A percentile compares a stretch with the other conserved stretches of the same genome.
These are phyloP conservation scores for Cynocephalus volans DNA, from an alignment of 2,113 vertebrate species.

Conservation along the genomic window DNA sequence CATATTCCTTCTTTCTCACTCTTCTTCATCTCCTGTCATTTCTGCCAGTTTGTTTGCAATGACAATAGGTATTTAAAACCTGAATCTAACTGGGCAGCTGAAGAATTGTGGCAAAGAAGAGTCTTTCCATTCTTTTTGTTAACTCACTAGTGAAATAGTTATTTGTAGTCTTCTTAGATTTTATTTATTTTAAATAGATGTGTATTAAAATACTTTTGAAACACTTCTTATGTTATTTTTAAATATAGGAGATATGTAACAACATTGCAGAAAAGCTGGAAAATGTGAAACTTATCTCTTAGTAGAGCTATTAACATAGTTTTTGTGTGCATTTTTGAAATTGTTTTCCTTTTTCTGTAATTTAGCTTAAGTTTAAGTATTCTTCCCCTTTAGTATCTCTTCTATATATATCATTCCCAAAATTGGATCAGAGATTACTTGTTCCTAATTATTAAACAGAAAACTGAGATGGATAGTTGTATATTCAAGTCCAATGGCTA, in stretches of 20 bases:
- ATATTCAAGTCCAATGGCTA: not conserved
- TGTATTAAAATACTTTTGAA: slow-evolving; percentile 30
- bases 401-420: not conserved
- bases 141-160: not conserved
- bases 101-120: not conserved
- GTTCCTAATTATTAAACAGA: slow-evolving; percentile 44
- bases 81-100: not conserved
- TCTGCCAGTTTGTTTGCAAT: not conserved
- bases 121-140: not conserved
- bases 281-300: not conserved
- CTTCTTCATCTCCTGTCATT: not conserved
- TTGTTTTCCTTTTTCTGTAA: not conserved
- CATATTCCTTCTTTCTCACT: not conserved
- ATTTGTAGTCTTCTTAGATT: slow-evolving; percentile 35
- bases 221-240: not conserved
- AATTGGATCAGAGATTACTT: not conserved
- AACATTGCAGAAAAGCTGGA: slow-evolving; percentile 24
- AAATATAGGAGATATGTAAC: not conserved
- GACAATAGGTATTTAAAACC: not conserved
- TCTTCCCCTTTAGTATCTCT: not conserved
- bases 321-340: slow-evolving; percentile 49
- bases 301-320: not conserved
- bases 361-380: not conserved
- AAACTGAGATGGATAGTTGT: not conserved
- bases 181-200: slow-evolving; percentile 39